Conservation (phyloP, 2,888 invertebrate species). For the Zygothrica quintamaculata region DNA sequence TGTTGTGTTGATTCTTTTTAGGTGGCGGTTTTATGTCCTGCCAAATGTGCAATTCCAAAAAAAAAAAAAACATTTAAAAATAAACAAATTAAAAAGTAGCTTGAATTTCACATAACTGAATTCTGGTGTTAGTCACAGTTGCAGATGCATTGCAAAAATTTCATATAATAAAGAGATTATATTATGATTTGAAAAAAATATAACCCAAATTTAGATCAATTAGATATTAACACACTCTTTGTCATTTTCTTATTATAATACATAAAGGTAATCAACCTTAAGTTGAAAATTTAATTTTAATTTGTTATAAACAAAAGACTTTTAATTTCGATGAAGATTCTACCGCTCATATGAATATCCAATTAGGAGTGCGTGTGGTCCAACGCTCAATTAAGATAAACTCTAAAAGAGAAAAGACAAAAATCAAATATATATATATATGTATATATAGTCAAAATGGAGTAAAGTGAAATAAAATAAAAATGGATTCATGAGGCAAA, state of each 20-base stretch:
- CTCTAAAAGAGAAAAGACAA: slow-evolving; percentile 5
- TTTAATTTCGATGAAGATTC: too few species aligned
- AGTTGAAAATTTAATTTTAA: too few species aligned
- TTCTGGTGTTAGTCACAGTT: slow-evolving; percentile 6
- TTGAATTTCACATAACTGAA: slow-evolving; percentile 27
- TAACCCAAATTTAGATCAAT: too few species aligned
- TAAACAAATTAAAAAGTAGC: slow-evolving; percentile 33
- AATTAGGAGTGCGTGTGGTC: slow-evolving; percentile 46
- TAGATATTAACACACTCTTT: too few species aligned
- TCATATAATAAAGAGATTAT: not conserved
- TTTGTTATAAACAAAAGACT: too few species aligned
- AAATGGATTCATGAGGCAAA: slow-evolving; percentile 53
- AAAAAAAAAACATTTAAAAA: too few species aligned
- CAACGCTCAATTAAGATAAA: not conserved
- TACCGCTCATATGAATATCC: not conserved
- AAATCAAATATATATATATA: too few species aligned
- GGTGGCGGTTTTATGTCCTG: slow-evolving; percentile 81
- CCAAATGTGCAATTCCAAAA: slow-evolving; percentile 73
- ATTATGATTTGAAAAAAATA: slow-evolving; percentile 3
- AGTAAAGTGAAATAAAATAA: slow-evolving; percentile 11
- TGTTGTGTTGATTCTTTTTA: slow-evolving; percentile 82
- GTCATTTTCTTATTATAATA: too few species aligned
- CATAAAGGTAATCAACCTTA: too few species aligned
- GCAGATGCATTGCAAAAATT: not conserved
- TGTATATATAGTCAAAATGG: too few species aligned